Evolutionary conservation across 2,113 vertebrate species (phyloP).

Genomic region (Toxotes chatareus): DNA sequence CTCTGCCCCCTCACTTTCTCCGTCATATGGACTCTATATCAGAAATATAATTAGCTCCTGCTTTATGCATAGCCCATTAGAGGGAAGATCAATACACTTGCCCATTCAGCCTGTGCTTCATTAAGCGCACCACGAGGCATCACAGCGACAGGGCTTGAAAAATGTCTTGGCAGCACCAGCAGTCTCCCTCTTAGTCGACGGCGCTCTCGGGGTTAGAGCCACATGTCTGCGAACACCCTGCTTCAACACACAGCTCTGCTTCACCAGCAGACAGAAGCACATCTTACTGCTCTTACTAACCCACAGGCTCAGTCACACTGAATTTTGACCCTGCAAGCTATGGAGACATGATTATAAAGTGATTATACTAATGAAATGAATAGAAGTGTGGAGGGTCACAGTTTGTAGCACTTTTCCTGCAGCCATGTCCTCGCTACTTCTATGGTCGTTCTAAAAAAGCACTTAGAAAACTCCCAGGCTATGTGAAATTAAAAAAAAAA

Average conservation of each 20-base stretch:
- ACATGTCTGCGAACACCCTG: conserved; percentile 33
- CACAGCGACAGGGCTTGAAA: conserved; percentile 34
- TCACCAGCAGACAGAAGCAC: conserved; percentile 15
- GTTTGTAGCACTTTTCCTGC: neutral
- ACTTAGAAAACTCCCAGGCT: neutral
- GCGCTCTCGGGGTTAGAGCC: neutral
- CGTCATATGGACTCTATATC: conserved; percentile 1
- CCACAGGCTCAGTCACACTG: conserved; percentile 21
- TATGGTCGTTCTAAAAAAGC: neutral
- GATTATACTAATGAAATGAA: conserved; percentile 36
- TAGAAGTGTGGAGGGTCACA: conserved; percentile 14
- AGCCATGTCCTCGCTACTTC: conserved; percentile 17
- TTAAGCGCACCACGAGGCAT: conserved; percentile 52
- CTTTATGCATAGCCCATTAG: conserved; percentile 57
- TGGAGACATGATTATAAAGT: conserved; percentile 25
- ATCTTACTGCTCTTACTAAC: conserved; percentile 6
- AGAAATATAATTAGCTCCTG: conserved; percentile 51
- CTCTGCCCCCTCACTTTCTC: conserved; percentile 16
- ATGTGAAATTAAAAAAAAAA: neutral
- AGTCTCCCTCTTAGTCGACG: neutral
- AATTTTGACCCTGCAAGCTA: conserved; percentile 5
- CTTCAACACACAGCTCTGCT: conserved; percentile 1
- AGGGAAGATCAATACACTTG: conserved; percentile 56
- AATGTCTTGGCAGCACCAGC: conserved; percentile 34
- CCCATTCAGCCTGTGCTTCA: conserved; percentile 66